These are phyloP conservation scores for Conops quadrifasciatus DNA, from an alignment of 2,888 invertebrate genomes.

Conservation along the genomic window DNA sequence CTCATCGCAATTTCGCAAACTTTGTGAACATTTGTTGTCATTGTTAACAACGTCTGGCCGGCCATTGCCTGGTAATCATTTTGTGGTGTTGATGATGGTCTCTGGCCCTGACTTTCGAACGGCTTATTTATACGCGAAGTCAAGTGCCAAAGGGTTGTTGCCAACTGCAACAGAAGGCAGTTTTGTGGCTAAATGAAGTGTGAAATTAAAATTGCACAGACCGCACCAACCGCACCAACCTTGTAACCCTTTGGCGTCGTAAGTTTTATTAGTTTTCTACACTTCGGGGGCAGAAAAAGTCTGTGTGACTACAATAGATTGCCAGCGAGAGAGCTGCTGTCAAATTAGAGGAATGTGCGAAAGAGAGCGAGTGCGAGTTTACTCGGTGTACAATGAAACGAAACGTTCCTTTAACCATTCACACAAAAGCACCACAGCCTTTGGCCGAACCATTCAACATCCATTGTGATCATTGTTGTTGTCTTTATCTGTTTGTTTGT, in stretches of 20 bases:
- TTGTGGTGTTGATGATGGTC: not conserved
- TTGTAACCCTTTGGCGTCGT: constrained; percentile 28
- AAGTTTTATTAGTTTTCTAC: constrained; percentile 13
- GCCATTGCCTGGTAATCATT: not conserved
- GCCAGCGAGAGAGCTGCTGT: not conserved
- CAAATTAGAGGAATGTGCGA: constrained; percentile 19
- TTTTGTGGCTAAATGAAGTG: constrained; percentile 53
- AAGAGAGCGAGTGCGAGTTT: constrained; percentile 11
- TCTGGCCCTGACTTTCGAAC: not conserved
- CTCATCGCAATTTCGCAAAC: too few species aligned
- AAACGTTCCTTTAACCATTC: too few species aligned
- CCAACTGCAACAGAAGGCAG: constrained; percentile 37
- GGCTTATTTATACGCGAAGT: constrained; percentile 27
- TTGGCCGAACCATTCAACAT: too few species aligned
- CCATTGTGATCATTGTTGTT: not conserved
- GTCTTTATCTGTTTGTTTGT: constrained; percentile 21
- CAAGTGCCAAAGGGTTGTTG: constrained; percentile 33
- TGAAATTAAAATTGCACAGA: constrained; percentile 53
- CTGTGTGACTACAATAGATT: constrained; percentile 21
- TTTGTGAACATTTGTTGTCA: too few species aligned
- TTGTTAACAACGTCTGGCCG: not conserved
- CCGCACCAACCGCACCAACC: not conserved
- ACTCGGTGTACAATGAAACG: too few species aligned
- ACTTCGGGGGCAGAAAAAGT: not conserved
- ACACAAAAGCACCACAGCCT: too few species aligned